Evolutionary conservation across 2,888 invertebrate species (phyloP), one percentile per base, ranked within the genome.

Genomic region (Seladonia tumulorum): DNA sequence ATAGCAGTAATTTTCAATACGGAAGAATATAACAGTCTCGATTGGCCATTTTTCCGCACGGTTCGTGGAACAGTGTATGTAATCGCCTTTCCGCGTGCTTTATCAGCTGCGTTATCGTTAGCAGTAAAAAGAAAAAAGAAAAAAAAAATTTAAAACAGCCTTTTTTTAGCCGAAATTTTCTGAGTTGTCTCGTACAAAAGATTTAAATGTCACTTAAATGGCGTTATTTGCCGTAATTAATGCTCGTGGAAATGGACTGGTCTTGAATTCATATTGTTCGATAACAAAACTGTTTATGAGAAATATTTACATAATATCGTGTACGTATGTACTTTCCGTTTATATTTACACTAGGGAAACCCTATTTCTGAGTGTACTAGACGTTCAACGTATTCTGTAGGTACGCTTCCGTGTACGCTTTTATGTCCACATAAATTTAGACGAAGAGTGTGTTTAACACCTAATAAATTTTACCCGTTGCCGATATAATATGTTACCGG

Each of bases 1-100:
- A 81, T 81, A 22, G 35, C 22, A 35, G 49, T 74, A 74, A 79
- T 70, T 79, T 79, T 68, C 73, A 74, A 74, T 70, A 25, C 57
- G 29, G 72, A n/a, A 8, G n/a, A 71, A 76, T 49, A n/a, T 25
- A n/a, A 47, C 71, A 63, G 12, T 22, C 66, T 60, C 22, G 16
- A 60, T n/a, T 42, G 42, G 14, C n/a, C 29, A n/a, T 5, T 42
- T 66, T 47, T 71, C 63, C 22, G 45, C 45, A n/a, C 70, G 5
- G 42, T 42, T 70, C 39, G n/a, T 12, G 39, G 35, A 35, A 22
- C 70, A 42, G 16, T 63, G 25, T 29, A 14, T 5, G 63, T 18
- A 63, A 63, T 29, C 63, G 29, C 29, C 29, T 63, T 16, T 29
- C 18, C 14, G 63, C 29, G 63, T 18, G 29, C 63, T 63, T 63